Conservation (phyloP, 1,140 invertebrate species). For the Drosophila chauvacae region DNA sequence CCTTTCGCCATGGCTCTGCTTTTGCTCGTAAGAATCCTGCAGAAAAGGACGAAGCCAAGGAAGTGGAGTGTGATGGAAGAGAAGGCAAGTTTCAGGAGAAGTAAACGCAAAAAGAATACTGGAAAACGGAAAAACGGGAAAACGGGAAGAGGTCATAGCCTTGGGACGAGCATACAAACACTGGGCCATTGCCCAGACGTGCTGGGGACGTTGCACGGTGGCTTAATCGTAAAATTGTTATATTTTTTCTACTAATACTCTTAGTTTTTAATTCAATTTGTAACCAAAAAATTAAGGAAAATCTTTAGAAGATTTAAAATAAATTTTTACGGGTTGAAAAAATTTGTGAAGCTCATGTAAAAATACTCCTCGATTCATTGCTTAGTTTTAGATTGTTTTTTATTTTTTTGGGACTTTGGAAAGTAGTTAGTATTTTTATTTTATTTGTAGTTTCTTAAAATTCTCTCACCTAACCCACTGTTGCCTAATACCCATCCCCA, state of each 20-base stretch:
- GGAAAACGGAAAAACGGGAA: constrained; percentile 1
- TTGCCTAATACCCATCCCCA: constrained; percentile 2
- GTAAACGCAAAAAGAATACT: constrained; percentile 17
- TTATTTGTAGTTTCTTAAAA: neutral
- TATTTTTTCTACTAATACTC: no score
- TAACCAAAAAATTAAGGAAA: neutral
- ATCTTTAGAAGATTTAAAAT: no score
- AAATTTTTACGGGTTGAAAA: no score
- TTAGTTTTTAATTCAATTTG: neutral
- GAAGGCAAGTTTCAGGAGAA: neutral
- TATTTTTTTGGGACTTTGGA: neutral
- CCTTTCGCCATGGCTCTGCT: constrained; percentile 29
- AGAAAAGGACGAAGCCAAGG: constrained; percentile 16
- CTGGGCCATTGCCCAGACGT: constrained; percentile 44
- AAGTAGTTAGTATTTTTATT: no score
- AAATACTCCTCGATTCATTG: no score
- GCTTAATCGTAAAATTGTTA: no score
- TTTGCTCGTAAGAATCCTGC: constrained; percentile 31
- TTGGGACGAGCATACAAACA: constrained; percentile 10
- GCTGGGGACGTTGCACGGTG: constrained; percentile 43
- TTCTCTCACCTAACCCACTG: constrained; percentile 21
- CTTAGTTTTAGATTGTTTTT: neutral
- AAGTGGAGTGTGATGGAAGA: neutral
- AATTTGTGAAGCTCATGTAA: no score
- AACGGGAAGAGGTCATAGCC: neutral